Conservation (phyloP, 2,797 vertebrate genomes). For the Pipistrellus pipistrellus region DNA sequence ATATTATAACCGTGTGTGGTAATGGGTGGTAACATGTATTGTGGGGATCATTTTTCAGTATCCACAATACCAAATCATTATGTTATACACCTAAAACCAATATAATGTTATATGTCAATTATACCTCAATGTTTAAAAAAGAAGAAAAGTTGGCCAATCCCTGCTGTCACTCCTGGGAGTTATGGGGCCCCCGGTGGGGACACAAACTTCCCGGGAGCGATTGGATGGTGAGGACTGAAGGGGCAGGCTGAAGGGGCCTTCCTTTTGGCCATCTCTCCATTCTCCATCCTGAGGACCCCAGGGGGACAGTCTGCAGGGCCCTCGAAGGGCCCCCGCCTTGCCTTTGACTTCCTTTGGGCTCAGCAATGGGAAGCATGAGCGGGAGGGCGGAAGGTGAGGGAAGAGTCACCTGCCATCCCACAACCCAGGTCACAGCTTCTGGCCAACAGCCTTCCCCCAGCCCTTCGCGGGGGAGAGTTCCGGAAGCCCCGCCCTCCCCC, state of each 20-base stretch:
- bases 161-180: too few species aligned
- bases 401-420: background rate
- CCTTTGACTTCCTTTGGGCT: background rate
- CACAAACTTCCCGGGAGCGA: too few species aligned
- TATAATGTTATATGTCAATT: too few species aligned
- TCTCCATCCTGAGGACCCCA: background rate
- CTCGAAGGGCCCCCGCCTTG: background rate
- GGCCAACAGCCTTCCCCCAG: background rate
- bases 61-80: too few species aligned
- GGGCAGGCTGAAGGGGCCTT: too few species aligned
- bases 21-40: too few species aligned
- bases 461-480: background rate
- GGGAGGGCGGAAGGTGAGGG: background rate
- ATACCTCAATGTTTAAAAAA: too few species aligned
- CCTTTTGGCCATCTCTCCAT: background rate
- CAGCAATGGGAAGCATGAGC: background rate
- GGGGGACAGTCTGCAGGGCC: background rate
- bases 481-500: background rate
- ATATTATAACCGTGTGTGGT: too few species aligned
- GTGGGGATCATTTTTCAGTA: too few species aligned
- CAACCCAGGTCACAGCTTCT: background rate
- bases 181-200: too few species aligned
- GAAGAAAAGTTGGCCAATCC: too few species aligned
- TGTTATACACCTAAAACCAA: too few species aligned
- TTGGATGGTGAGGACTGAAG: background rate